Evolutionary conservation across 2,113 vertebrate species (phyloP), one percentile per base, ranked within the genome.

Genomic region (Grallaria varia): DNA sequence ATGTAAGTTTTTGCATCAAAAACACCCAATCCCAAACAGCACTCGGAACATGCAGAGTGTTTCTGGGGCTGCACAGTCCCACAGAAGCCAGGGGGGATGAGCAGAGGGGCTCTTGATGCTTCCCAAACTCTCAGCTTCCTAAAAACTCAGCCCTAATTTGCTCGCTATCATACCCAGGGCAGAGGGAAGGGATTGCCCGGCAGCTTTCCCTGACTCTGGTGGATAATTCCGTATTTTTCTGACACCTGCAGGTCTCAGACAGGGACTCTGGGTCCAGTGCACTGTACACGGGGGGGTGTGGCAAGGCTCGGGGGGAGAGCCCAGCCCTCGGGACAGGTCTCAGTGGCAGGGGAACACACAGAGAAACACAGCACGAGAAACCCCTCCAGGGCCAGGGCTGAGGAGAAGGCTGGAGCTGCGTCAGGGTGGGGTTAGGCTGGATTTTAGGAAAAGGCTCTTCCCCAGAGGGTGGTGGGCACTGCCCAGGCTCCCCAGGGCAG

Each of bases 51-150:
- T 56, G 2, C 8, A 7, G 3, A 35, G 5, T 1, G 82, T 4
- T 45, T 2, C 16, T 16, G 74, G 59, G 2, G 4, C 6, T 2
- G 66, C 15, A 0, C 0, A 1, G 13, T 9, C 60, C 50, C 15
- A 0, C 14, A 4, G 19, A 1, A 60, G 8, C 20, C 63, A 66
- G 63, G 42, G n/a, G 63, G 21, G 63, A 45, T 45, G 30, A 66
- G 47, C 33, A 2, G 42, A 13, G 35, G 74, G 56, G n/a, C 49
- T 47, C 21, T 53, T 35, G 13, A 14, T 12, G 6, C 67, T 53
- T 30, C 4, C 5, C 8, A 3, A 35, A 14, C 1, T 2, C 63
- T 66, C 42, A 17, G 40, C 42, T 31, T 44, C 53, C 42, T 30
- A 22, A 49, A 42, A 28, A 7, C 27, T 59, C 31, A 0, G n/a